Evolutionary conservation across 1,140 invertebrate species (phyloP).

Genomic region (Triops cancriformis): DNA sequence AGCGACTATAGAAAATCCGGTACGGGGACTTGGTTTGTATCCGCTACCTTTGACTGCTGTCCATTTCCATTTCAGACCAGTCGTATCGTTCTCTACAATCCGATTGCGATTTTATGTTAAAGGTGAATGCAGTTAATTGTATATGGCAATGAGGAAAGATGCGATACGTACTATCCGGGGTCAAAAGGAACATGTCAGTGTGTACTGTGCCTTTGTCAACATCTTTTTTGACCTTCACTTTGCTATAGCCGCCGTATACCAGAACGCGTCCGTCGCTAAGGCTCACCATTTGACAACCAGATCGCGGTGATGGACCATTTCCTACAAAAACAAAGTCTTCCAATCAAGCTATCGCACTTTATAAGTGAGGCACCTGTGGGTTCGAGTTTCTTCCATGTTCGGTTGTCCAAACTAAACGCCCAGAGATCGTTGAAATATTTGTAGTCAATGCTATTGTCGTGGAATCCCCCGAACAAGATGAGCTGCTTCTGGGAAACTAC

Average conservation of each 20-base stretch:
- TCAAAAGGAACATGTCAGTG: slow-evolving; percentile 69
- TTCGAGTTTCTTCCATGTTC: slow-evolving; percentile 69
- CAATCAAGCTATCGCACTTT: neutral
- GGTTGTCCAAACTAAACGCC: slow-evolving; percentile 68
- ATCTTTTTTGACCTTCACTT: slow-evolving; percentile 66
- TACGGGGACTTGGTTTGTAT: slow-evolving; percentile 53
- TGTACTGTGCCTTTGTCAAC: slow-evolving; percentile 70
- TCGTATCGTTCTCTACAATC: slow-evolving; percentile 50
- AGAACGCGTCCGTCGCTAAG: slow-evolving; percentile 55
- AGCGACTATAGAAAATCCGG: slow-evolving; percentile 50
- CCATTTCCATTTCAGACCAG: slow-evolving; percentile 68
- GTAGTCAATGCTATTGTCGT: slow-evolving; percentile 77
- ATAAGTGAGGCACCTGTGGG: slow-evolving; percentile 52
- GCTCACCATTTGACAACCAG: slow-evolving; percentile 59
- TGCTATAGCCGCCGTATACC: slow-evolving; percentile 81
- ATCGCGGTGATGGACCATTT: slow-evolving; percentile 56
- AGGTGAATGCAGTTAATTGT: no score
- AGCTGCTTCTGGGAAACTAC: slow-evolving; percentile 64
- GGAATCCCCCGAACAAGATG: slow-evolving; percentile 83
- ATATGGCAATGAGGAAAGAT: no score
- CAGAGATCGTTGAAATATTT: slow-evolving; percentile 85
- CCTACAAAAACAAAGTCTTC: slow-evolving; percentile 35
- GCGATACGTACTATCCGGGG: slow-evolving; percentile 49
- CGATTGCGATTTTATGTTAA: neutral
- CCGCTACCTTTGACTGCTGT: slow-evolving; percentile 57